Evolutionary conservation across 2,797 vertebrate species (phyloP).

Genomic region (Podarcis siculus): DNA sequence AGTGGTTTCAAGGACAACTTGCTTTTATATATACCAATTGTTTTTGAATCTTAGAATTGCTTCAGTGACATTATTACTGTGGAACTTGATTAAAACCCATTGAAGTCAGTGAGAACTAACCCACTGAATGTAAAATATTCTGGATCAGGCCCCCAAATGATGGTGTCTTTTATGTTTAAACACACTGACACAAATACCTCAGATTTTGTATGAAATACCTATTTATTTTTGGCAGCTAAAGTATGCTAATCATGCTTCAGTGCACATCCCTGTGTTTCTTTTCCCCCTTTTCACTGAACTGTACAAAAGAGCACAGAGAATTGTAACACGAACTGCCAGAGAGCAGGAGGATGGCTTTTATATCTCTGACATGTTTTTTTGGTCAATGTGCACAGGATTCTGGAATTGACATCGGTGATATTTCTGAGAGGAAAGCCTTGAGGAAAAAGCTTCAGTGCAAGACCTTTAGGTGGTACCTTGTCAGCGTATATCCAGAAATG

Average conservation of each 20-base stretch:
- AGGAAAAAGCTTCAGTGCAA: slow-evolving; percentile 95
- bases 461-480: slow-evolving; percentile 97
- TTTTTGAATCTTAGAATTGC: slow-evolving; percentile 34
- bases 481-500: slow-evolving; percentile 98
- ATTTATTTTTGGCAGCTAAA: background rate
- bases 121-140: background rate
- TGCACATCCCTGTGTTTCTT: background rate
- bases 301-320: background rate
- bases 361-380: slow-evolving; percentile 7
- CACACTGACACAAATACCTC: background rate
- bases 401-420: slow-evolving; percentile 95
- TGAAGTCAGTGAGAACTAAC: background rate
- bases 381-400: slow-evolving; percentile 83
- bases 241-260: background rate
- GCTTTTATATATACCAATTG: slow-evolving; percentile 43
- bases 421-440: slow-evolving; percentile 92
- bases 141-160: background rate
- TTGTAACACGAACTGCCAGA: background rate
- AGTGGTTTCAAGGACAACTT: slow-evolving; percentile 48
- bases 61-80: slow-evolving; percentile 12
- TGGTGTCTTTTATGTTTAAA: background rate
- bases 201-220: background rate
- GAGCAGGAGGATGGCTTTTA: background rate
- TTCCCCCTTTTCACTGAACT: rapidly evolving
- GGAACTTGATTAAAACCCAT: background rate